Evolutionary conservation across 2,113 vertebrate species (phyloP), one percentile per base, ranked within the genome.

Genomic region (Sminthopsis crassicaudata): DNA sequence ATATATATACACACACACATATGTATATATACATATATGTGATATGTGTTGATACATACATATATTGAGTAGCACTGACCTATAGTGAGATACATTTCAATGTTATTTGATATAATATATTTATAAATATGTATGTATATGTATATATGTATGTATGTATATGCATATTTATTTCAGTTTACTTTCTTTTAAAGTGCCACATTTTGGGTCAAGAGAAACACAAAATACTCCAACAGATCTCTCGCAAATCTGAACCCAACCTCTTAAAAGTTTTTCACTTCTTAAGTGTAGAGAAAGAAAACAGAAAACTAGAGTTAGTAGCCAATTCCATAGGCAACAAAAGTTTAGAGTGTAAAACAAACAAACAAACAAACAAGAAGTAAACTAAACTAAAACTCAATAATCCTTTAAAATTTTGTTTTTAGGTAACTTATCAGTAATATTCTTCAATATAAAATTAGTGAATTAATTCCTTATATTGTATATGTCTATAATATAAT

Each of bases 181-280:
- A 4, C 88, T 93, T 89, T 57, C 51, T 93, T 97, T 93, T 67
- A 94, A 53, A 96, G 36, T 95, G 84, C n/a, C 94, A 14, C 42
- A 93, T 54, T 94, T 94, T 95, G 55, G 93, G 16, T 55, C 27
- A 89, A 30, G 25, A 92, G 23, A 97, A 95, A 67, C 57, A 94
- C 1, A 89, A 91, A 52, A 91, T 76, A 84, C 7, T 42, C n/a
- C n/a, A 84, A 84, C n/a, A 84, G 67, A 84, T 84, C n/a, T 84
- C 54, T 93, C 67, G 67, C 48, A 26, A 91, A 19, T 50, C 53
- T 76, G 46, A 91, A 57, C 53, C 67, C 67, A 96, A 11, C 60
- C 8, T 94, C 88, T 89, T 94, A 94, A 19, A 76, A 42, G 67
- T 48, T n/a, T 95, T 51, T 22, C 25, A 67, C 1, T 50, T 36